Evolutionary conservation across 2,888 invertebrate species (phyloP), one percentile per base, ranked within the genome.

Genomic region (Nomada lathburiana): DNA sequence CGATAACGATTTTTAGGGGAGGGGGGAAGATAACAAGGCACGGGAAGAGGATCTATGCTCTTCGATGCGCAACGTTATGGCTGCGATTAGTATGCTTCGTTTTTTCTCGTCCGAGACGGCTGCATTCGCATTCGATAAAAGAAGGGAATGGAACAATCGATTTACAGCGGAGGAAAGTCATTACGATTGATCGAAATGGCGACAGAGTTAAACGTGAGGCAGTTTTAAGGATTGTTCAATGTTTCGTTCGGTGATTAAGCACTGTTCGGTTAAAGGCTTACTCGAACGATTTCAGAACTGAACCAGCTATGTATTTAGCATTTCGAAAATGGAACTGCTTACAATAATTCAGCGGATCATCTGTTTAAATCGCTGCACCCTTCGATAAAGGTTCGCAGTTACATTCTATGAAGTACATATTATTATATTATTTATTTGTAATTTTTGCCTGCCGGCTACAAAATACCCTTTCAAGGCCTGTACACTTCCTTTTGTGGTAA

Each of bases 1-100:
- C 89, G 80, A 76, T 85, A 83, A 89, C 86, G 73, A 74, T 84
- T 87, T 80, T 80, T 80, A 87, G 68, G 67, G 67, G 36, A 7
- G 73, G 55, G 23, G 73, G 52, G 18, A 47, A 70, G 76, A 72
- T 68, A 88, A 67, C 71, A 71, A 75, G 84, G 64, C 74, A 71
- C 71, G 72, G 70, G 44, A 79, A 69, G 79, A 59, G 74, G 57
- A 74, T 75, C 68, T 62, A 63, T 62, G 73, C 71, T 83, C 77
- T 76, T 76, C 78, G 74, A 83, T 81, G 76, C 82, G 76, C 74
- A 80, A 78, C 64, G 62, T 77, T 77, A 65, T 73, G 69, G 63
- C 62, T 70, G 52, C 74, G 47, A 76, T 65, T 83, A 29, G 53
- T 57, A 72, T 73, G 71, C 77, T 78, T 78, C 75, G 65, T 83